Conservation (phyloP, 2,888 invertebrate species). For the Pollenia labialis region DNA sequence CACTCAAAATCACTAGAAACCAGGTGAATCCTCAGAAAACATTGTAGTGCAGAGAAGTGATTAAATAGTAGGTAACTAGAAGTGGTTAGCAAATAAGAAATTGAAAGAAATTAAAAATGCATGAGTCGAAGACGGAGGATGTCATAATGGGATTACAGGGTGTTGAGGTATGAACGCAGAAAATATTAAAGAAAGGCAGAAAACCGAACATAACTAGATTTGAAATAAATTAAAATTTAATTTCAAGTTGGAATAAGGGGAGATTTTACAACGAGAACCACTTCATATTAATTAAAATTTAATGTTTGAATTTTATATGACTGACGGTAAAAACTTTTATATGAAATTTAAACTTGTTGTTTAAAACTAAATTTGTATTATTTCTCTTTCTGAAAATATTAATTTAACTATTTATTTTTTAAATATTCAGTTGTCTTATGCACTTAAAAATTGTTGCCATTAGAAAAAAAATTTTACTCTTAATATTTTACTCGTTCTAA, state of each 20-base stretch:
- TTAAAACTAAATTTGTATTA: no score
- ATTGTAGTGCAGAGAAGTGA: conserved; percentile 8
- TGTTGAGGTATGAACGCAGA: not conserved
- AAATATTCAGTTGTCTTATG: not conserved
- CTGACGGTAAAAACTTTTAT: no score
- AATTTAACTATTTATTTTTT: no score
- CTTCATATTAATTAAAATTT: not conserved
- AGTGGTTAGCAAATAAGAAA: conserved; percentile 15
- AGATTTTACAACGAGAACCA: not conserved
- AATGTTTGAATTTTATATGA: no score
- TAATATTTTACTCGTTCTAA: no score
- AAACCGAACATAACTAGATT: conserved; percentile 11
- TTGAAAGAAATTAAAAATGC: conserved; percentile 14
- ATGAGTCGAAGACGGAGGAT: conserved; percentile 7
- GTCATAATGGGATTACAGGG: conserved; percentile 27
- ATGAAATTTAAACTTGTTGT: no score
- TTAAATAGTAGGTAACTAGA: conserved; percentile 30
- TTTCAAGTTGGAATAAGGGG: not conserved
- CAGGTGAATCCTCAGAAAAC: not conserved
- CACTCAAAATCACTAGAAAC: not conserved
- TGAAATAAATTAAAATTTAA: conserved; percentile 20
- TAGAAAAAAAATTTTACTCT: no score
- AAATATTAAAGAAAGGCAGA: not conserved
- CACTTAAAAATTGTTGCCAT: not conserved
- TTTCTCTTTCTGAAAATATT: no score